Evolutionary conservation across 2,113 vertebrate genomes (phyloP).

Genomic region (Salminus brasiliensis): DNA sequence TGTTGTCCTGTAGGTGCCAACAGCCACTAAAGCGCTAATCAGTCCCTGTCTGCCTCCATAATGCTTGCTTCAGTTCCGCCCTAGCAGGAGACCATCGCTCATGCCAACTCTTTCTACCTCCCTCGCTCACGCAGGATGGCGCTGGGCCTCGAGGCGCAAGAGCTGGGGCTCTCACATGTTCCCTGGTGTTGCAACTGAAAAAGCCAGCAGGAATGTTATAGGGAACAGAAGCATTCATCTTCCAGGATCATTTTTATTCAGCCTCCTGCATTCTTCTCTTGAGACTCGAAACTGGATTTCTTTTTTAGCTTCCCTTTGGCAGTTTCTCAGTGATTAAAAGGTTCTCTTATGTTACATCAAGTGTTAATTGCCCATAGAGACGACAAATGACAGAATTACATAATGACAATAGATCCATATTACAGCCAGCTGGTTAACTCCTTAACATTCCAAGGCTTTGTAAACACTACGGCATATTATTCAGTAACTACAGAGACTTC

Average conservation of each 20-base stretch:
- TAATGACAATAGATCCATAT: neutral
- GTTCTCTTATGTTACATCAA: neutral
- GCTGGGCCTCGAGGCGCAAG: conserved; percentile 37
- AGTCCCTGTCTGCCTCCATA: conserved; percentile 49
- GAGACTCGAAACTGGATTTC: neutral
- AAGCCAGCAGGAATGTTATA: neutral
- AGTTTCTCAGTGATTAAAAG: neutral
- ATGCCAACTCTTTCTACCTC: conserved; percentile 44
- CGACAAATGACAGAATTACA: neutral
- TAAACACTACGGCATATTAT: no score
- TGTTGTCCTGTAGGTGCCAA: conserved; percentile 42
- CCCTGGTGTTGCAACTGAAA: neutral
- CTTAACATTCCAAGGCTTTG: no score
- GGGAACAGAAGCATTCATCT: conserved; percentile 6
- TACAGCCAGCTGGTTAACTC: neutral
- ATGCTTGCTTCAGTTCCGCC: conserved; percentile 47
- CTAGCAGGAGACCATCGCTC: conserved; percentile 54
- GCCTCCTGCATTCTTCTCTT: neutral
- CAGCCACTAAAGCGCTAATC: conserved; percentile 57
- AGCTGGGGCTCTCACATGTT: conserved; percentile 25
- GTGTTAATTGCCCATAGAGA: neutral
- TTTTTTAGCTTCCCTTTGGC: neutral
- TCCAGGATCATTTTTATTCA: neutral
- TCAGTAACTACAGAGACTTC: no score
- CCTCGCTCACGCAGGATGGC: conserved; percentile 33